Conservation (phyloP, 2,888 invertebrate genomes). For the Microctonus hyperodae region DNA sequence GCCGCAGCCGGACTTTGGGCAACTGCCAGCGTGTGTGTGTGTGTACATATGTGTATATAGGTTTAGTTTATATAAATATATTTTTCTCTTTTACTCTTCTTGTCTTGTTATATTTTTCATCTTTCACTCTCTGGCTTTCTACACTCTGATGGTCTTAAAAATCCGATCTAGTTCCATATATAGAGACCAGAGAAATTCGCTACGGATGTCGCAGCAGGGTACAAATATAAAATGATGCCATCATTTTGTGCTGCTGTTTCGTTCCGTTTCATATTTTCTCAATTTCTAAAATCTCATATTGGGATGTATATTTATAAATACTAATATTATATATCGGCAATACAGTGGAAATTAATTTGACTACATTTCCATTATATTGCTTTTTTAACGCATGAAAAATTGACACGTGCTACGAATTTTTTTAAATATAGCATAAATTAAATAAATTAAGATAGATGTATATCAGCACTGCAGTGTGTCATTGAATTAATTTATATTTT, state of each 20-base stretch:
- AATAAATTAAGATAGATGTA: background rate
- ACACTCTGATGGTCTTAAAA: background rate
- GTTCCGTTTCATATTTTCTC: constrained; percentile 30
- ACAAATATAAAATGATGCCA: background rate
- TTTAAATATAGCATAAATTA: background rate
- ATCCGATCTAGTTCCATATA: constrained; percentile 8
- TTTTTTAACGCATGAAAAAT: constrained; percentile 4
- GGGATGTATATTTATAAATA: background rate
- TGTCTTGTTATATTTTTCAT: background rate
- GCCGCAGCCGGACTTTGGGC: constrained; percentile 33
- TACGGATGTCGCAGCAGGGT: constrained; percentile 32
- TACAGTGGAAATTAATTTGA: constrained; percentile 10
- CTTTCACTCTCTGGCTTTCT: background rate
- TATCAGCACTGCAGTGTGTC: background rate
- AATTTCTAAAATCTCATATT: too few relatives aligned
- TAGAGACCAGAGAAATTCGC: constrained; percentile 22
- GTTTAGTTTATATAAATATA: too few relatives aligned
- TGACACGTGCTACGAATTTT: constrained; percentile 8
- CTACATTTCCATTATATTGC: constrained; percentile 13
- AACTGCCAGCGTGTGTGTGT: too few relatives aligned
- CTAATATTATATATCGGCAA: background rate
- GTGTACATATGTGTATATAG: too few relatives aligned
- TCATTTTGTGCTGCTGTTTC: constrained; percentile 16
- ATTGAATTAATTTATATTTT: background rate
- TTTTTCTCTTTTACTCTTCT: background rate